Percentiles rank a stretch among this genome's conserved stretches.
phyloP scores from a whole-genome alignment of 2,113 vertebrate species.

The Erpornis zantholeuca region DNA sequence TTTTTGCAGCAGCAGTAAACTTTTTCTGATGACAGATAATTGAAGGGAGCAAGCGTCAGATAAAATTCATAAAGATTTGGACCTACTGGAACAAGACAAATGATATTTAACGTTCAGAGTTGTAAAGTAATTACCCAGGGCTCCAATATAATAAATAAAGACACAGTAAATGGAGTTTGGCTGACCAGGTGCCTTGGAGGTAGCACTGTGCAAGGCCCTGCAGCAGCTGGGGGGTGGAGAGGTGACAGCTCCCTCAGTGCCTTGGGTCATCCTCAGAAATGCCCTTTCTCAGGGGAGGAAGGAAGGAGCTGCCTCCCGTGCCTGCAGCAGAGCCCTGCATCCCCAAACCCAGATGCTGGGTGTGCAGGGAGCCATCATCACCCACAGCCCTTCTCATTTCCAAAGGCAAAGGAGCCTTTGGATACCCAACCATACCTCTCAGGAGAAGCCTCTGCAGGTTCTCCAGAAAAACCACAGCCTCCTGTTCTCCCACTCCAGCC shows the following conservation, averaged over 20 bases:
- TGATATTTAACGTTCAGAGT: constrained; percentile 17
- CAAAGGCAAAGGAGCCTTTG: neutral
- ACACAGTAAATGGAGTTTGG: constrained; percentile 1
- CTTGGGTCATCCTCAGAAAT: neutral
- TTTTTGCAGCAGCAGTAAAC: constrained; percentile 37
- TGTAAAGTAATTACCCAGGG: constrained; percentile 44
- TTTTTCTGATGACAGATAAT: constrained; percentile 38
- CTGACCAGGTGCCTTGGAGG: neutral
- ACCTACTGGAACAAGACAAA: constrained; percentile 38
- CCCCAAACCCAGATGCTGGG: neutral
- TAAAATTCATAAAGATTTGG: constrained; percentile 37
- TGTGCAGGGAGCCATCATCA: neutral
- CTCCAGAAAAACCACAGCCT: neutral
- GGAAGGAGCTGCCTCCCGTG: neutral
- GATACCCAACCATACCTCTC: neutral
- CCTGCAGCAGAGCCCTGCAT: neutral
- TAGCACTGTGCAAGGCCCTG: neutral
- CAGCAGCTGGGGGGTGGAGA: accelerated
- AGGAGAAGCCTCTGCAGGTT: neutral
- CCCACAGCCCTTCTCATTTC: neutral
- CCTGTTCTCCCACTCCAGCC: neutral
- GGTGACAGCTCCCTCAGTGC: accelerated
- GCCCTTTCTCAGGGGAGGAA: neutral
- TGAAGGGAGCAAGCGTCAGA: neutral
- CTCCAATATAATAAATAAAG: constrained; percentile 21